phyloP scores from a whole-genome alignment of 2,888 invertebrate genomes.

The Melinaea marsaeus region DNA sequence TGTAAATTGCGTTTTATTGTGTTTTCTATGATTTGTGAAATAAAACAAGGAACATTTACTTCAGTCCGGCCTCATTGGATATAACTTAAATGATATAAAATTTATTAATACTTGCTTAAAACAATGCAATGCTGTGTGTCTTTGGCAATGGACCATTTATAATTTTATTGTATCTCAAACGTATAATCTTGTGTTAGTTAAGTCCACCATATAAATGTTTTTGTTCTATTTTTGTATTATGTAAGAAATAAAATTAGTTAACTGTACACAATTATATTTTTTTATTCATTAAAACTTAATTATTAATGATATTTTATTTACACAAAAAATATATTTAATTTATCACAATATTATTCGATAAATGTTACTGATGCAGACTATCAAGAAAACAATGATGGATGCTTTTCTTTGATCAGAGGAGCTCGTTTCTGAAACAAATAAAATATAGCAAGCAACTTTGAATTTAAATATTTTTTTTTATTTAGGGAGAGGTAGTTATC shows the following conservation, averaged over 20 bases:
- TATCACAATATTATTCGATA: slow-evolving; percentile 36
- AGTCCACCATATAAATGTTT: neutral
- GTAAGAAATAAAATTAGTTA: slow-evolving; percentile 22
- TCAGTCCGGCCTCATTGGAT: slow-evolving; percentile 10
- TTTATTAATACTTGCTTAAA: no score
- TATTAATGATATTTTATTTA: slow-evolving; percentile 34
- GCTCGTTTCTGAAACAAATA: slow-evolving; percentile 57
- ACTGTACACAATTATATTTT: slow-evolving; percentile 11
- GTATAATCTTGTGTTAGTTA: slow-evolving; percentile 14
- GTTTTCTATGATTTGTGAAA: slow-evolving; percentile 2
- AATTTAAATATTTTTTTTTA: neutral
- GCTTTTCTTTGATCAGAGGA: slow-evolving; percentile 42
- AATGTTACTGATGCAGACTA: slow-evolving; percentile 28
- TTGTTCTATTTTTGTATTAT: slow-evolving; percentile 11
- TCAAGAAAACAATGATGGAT: slow-evolving; percentile 32
- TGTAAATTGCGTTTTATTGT: neutral
- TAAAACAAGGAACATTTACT: neutral
- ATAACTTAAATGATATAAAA: slow-evolving; percentile 10
- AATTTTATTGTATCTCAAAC: slow-evolving; percentile 12
- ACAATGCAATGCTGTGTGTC: no score
- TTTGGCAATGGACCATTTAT: neutral
- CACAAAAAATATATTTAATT: slow-evolving; percentile 28
- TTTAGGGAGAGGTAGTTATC: neutral
- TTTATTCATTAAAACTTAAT: slow-evolving; percentile 12
- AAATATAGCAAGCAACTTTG: neutral